Evolutionary conservation across 2,797 vertebrate genomes (phyloP), one percentile per base, ranked within the genome.

Genomic region (Rhynchonycteris naso): DNA sequence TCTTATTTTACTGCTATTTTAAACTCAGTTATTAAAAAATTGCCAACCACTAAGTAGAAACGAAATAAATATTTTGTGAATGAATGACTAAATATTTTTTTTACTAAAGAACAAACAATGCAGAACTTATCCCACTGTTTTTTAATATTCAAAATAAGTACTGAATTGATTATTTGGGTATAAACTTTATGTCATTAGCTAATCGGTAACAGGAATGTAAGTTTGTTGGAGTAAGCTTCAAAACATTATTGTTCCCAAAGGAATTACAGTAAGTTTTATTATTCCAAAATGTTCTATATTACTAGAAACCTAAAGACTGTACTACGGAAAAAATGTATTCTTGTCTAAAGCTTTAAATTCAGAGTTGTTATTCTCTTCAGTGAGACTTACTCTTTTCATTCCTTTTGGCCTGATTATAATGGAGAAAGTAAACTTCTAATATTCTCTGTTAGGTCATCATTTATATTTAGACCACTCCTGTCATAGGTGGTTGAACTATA

Each of bases 1-100:
- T 68, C 43, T 93, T 69, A 6, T 47, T 66, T 35, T 35, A 43
- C 35, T 80, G 15, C 43, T 33, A 1, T 47, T 76, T 92, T 69
- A 94, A 80, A 63, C 33, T 12, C 26, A 87, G 35, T 47, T 74
- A 91, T 80, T 63, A 91, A 52, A 79, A 66, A 56, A 65, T 80
- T 88, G 22, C 43, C 30, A 94, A 58, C 3, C 22, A 11, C 21
- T 91, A 76, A 74, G 18, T 33, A 83, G 47, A 65, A 89, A 4
- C 18, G 50, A 86, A 89, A 18, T 38, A 88, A 66, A 69, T 75
- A 63, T 13, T 61, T 52, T 11, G 68, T 81, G 79, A 72, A 35
- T 33, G 4, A 61, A 61, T 65, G 33, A 68, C 21, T 47, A 26
- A 68, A 50, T 63, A 4, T 78, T 52, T 94, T 68, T 9, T 93